Conservation (phyloP, 2,888 invertebrate genomes). For the Campoplex capitator region DNA sequence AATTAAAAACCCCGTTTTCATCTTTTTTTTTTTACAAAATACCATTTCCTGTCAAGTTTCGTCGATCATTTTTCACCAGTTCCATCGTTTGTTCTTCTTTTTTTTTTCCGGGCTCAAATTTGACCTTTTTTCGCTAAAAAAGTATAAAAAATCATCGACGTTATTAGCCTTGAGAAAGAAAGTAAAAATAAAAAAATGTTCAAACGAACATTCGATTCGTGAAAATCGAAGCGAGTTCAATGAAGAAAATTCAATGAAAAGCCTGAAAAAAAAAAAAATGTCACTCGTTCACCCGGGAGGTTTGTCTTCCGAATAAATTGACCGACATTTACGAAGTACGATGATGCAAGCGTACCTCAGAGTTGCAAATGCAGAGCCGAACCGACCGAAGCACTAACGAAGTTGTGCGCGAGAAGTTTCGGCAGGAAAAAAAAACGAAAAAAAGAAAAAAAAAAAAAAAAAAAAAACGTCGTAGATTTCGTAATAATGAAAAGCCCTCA, state of each 20-base stretch:
- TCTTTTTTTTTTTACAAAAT: neutral
- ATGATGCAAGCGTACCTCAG: neutral
- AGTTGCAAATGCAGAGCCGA: neutral
- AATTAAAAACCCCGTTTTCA: neutral
- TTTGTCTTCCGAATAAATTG: neutral
- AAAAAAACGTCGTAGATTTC: slow-evolving; percentile 18
- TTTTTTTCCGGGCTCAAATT: neutral
- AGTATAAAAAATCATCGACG: neutral
- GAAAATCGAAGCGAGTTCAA: neutral
- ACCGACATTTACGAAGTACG: neutral
- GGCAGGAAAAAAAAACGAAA: too few relatives aligned
- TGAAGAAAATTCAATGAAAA: neutral
- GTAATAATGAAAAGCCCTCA: slow-evolving; percentile 48
- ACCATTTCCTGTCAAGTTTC: neutral
- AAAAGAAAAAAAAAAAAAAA: too few relatives aligned
- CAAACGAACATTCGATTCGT: neutral
- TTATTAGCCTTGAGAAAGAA: too few relatives aligned
- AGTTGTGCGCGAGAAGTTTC: neutral
- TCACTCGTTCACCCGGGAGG: neutral
- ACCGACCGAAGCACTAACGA: neutral
- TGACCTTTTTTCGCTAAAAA: neutral
- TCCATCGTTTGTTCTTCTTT: neutral
- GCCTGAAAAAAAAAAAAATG: neutral
- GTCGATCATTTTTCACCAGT: neutral
- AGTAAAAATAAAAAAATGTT: too few relatives aligned